A percentile compares a stretch with the other conserved stretches of the same genome.
These are phyloP conservation scores for Nyctalus aviator DNA, from an alignment of 2,797 vertebrate genomes.

Conservation along the genomic window DNA sequence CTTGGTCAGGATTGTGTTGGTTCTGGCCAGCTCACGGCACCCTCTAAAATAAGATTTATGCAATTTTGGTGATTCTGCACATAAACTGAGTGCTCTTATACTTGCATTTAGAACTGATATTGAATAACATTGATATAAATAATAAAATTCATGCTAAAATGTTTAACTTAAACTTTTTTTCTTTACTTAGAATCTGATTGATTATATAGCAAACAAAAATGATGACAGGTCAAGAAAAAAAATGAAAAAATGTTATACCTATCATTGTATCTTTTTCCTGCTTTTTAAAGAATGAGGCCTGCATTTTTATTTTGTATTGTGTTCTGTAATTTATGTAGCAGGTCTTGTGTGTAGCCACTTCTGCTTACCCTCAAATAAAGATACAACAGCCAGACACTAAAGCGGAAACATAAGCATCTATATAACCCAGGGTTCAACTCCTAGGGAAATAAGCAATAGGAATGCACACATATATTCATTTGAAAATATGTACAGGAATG, in stretches of 20 bases:
- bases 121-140: neutral
- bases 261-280: neutral
- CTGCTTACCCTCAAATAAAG: constrained; percentile 16
- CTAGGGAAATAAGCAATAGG: neutral
- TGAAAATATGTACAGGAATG: neutral
- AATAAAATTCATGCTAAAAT: neutral
- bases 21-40: neutral
- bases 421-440: neutral
- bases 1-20: neutral
- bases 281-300: neutral
- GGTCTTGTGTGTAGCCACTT: neutral
- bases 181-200: neutral
- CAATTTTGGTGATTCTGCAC: neutral
- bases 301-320: constrained; percentile 21
- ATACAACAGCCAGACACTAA: neutral
- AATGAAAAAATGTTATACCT: neutral
- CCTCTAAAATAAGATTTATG: neutral
- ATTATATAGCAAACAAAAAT: neutral
- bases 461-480: neutral
- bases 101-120: neutral
- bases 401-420: neutral
- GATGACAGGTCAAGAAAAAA: constrained; percentile 38
- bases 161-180: neutral
- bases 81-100: neutral
- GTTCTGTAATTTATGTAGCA: neutral